Conservation (phyloP, 1,140 invertebrate species). For the Drosophila setifemur region DNA sequence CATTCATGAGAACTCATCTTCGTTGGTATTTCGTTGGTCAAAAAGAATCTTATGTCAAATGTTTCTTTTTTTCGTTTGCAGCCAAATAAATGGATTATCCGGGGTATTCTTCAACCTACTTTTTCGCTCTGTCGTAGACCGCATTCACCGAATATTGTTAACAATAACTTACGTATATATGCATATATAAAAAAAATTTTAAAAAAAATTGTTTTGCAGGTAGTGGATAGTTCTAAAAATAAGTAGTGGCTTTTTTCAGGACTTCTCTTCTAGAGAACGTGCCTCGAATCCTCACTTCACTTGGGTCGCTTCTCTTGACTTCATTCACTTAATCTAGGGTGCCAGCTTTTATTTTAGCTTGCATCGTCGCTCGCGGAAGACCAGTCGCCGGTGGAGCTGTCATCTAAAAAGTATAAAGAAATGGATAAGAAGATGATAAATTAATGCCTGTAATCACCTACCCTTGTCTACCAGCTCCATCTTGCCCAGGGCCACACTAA, state of each 20-base stretch:
- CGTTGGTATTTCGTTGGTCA: neutral
- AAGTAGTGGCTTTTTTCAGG: neutral
- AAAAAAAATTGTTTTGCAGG: neutral
- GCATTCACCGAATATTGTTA: neutral
- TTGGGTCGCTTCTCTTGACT: neutral
- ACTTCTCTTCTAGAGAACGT: slow-evolving; percentile 8
- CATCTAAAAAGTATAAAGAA: too few relatives aligned
- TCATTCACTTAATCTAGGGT: slow-evolving; percentile 1
- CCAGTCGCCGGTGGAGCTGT: neutral
- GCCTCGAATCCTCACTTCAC: neutral
- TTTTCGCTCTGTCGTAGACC: neutral
- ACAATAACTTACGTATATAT: slow-evolving; percentile 1
- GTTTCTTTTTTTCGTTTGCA: slow-evolving; percentile 10
- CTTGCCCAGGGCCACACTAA: neutral
- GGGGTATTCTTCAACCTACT: neutral
- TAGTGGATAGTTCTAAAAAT: neutral
- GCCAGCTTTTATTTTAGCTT: neutral
- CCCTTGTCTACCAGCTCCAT: neutral
- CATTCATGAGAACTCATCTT: slow-evolving; percentile 11
- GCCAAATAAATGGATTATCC: slow-evolving; percentile 11
- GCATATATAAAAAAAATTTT: neutral
- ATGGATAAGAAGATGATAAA: too few relatives aligned
- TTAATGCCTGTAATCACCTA: too few relatives aligned
- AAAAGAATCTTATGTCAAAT: neutral
- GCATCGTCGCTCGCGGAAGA: neutral